Evolutionary conservation across 2,113 vertebrate species (phyloP).

Genomic region (Globicephala melas): DNA sequence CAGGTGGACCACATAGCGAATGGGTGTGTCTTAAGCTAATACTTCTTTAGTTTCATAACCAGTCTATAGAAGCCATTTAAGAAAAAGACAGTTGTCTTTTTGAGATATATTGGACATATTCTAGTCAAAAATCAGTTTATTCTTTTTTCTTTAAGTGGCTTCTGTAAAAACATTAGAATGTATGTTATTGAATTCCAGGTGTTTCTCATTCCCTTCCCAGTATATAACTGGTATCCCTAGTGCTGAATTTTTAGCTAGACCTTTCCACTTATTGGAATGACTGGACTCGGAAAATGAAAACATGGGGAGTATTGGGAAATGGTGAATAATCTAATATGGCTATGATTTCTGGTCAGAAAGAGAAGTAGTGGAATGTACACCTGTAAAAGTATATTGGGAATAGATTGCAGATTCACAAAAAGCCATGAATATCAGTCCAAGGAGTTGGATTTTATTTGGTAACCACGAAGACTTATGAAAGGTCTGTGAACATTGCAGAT

Average conservation of each 20-base stretch:
- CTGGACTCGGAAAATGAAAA: not conserved
- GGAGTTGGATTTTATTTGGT: not conserved
- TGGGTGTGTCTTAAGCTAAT: not conserved
- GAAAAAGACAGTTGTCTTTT: conserved; percentile 1
- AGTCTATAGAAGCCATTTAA: not conserved
- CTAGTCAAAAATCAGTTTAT: not conserved
- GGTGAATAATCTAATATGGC: not conserved
- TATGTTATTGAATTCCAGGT: not conserved
- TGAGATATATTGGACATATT: not conserved
- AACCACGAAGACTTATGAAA: not conserved
- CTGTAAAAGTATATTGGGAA: not conserved
- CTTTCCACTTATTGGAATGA: not conserved
- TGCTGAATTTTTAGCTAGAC: not conserved
- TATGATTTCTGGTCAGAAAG: not conserved
- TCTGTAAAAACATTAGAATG: not conserved
- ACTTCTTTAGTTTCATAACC: not conserved
- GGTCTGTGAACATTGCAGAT: not conserved
- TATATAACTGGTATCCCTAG: not conserved
- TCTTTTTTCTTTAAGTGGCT: not conserved
- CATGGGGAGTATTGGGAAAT: not conserved
- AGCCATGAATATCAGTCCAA: not conserved
- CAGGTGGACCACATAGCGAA: not conserved
- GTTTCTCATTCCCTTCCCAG: not conserved
- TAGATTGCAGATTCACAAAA: not conserved
- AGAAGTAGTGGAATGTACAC: not conserved